Evolutionary conservation across 2,888 invertebrate species (phyloP), one percentile per base, ranked within the genome.

Genomic region (Zaprionus lineosus): DNA sequence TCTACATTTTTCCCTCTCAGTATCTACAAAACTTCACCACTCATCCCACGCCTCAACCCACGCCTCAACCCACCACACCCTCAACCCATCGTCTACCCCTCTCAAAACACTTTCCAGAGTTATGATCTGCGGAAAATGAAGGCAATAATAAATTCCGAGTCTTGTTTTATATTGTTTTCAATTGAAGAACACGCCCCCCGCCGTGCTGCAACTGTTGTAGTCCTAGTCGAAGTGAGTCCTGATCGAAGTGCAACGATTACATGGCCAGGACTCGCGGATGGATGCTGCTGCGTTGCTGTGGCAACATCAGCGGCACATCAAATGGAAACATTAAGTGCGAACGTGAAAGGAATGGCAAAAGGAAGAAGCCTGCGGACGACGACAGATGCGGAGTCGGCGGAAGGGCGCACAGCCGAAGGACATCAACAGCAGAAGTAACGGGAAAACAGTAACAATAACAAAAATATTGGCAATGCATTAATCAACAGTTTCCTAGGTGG

Each of bases 241-340:
- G n/a, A n/a, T n/a, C 24, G n/a, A 11, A 12, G 28, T 37, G 58
- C 43, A 65, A 51, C 47, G 16, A 31, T 33, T 18, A 4, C 55
- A 34, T 28, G n/a, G n/a, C 41, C 46, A 21, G 48, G 2, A 2
- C 19, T 3, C 39, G 14, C 18, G 19, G 11, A 2, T 6, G 6
- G 2, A 0, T 3, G 7, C 7, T 6, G 24, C 21, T 29, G 19
- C 16, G 50, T 68, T 64, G 56, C 28, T 28, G 44, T 63, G 61
- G 59, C 55, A 67, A 65, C 67, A 47, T 60, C 68, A 53, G 44
- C 43, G 29, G 36, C 46, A 58, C 61, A 59, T 72, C 63, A 84
- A 85, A 77, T 86, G 75, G 70, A 81, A 56, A 62, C 74, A 84
- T 84, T 69, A 70, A 78, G 74, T 84, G 78, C 70, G 82, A 78